phyloP scores from a whole-genome alignment of 1,140 invertebrate species.

The Drosophila yakuba region DNA sequence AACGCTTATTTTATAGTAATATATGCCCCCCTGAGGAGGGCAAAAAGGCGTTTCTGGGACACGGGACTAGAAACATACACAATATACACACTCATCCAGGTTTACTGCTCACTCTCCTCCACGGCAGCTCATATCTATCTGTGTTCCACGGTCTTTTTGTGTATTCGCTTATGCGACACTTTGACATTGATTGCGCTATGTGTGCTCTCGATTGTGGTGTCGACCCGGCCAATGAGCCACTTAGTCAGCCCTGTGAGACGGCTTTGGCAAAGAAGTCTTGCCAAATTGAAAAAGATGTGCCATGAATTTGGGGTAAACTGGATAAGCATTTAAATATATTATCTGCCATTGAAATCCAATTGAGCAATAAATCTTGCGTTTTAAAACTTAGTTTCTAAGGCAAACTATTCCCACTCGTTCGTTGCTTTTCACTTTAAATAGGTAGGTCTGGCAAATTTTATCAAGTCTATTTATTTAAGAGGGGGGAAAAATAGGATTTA shows the following conservation, averaged over 20 bases:
- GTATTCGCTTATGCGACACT: slow-evolving; percentile 50
- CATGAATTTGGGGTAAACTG: neutral
- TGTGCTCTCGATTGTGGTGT: slow-evolving; percentile 23
- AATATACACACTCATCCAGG: slow-evolving; percentile 44
- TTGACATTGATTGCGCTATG: slow-evolving; percentile 60
- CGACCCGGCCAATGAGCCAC: slow-evolving; percentile 36
- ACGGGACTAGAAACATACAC: slow-evolving; percentile 17
- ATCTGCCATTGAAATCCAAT: no score
- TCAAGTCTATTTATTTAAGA: no score
- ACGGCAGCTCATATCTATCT: slow-evolving; percentile 43
- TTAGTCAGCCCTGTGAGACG: slow-evolving; percentile 1
- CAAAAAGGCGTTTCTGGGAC: slow-evolving; percentile 26
- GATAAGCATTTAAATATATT: neutral
- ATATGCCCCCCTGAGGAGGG: slow-evolving; percentile 36
- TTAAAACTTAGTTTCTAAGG: no score
- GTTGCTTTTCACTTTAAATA: no score
- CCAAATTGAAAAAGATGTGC: neutral
- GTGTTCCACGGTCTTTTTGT: slow-evolving; percentile 44
- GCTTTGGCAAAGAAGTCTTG: neutral
- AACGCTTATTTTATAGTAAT: slow-evolving; percentile 69
- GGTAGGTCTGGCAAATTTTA: no score
- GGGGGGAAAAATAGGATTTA: no score
- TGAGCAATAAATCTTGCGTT: no score
- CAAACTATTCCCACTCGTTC: no score
- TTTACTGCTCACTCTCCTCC: slow-evolving; percentile 16